Evolutionary conservation across 2,797 vertebrate genomes (phyloP).

Genomic region (Selene dorsalis): DNA sequence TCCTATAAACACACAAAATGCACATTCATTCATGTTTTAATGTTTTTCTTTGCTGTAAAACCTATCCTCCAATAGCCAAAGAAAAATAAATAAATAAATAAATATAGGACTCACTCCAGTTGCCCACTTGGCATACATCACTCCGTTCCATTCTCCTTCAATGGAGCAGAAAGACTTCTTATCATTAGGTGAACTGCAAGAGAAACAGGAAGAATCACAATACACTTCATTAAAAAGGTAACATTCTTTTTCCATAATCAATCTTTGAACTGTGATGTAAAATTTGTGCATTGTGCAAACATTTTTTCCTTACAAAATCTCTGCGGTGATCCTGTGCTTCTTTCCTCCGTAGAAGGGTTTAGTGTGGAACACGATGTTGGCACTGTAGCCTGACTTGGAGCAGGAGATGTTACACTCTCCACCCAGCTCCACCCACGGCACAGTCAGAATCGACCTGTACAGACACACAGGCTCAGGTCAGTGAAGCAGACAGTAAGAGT

Average conservation of each 20-base stretch:
- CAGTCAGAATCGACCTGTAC: slow-evolving; percentile 96
- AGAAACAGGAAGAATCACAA: slow-evolving; percentile 8
- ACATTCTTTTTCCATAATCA: not conserved
- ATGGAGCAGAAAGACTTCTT: slow-evolving; percentile 97
- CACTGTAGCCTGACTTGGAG: slow-evolving; percentile 96
- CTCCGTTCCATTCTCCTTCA: slow-evolving; percentile 99
- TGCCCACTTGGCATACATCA: slow-evolving; percentile 95
- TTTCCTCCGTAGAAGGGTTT: slow-evolving; percentile 99
- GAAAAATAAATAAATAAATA: not conserved
- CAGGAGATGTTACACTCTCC: slow-evolving; percentile 97
- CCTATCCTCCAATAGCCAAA: not conserved
- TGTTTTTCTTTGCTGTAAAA: not conserved
- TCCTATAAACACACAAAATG: slow-evolving; percentile 84
- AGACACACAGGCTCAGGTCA: slow-evolving; percentile 47
- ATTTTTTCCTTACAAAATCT: slow-evolving; percentile 91
- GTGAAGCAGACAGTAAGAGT: not conserved
- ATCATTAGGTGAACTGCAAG: slow-evolving; percentile 92
- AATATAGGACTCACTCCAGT: slow-evolving; percentile 89
- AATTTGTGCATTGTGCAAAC: not conserved
- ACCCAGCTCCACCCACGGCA: slow-evolving; percentile 99
- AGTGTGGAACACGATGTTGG: slow-evolving; percentile 96
- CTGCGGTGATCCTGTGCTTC: slow-evolving; percentile 98
- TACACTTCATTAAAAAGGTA: not conserved
- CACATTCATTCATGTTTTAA: not conserved
- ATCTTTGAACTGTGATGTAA: not conserved